Base-by-base conservation (phyloP, 2,888 invertebrate species). In the Glaucopsyche alexis region DNA sequence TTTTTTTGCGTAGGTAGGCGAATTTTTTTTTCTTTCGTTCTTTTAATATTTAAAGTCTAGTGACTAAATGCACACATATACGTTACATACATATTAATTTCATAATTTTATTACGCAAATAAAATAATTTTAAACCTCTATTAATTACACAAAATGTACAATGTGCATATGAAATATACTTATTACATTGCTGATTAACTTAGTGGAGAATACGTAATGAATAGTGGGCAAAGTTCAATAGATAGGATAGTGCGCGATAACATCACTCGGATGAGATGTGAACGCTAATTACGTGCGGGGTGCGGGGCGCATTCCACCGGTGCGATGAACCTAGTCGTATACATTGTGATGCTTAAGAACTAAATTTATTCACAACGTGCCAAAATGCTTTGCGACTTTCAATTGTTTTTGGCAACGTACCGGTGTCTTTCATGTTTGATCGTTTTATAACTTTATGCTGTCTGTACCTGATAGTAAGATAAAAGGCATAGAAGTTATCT, bases 251-350 rank as follows among this genome's bases (percentile, higher is more conserved):
- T 79, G 75, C 75, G 81, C 80, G 83, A 83, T 84, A 80, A 77
- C 81, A 83, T 85, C 82, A 71, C 80, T 81, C 82, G 82, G 82
- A 81, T 83, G 84, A 84, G 89, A 86, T 85, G 87, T 86, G 87
- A 87, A 84, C 85, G 86, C 91, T 91, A 91, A 92, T 92, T 92
- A 91, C 87, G 87, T 89, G 88, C 87, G 87, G 87, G 84, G 86
- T 84, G 84, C 84, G 83, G 83, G 85, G 87, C 85, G 88, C 90
- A 91, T 91, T 90, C 90, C 89, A 76, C 79, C 75, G 78, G 90
- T 79, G 74, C 89, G 82, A 81, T 88, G 88, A 89, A 87, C 83
- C 81, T 78, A 75, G 55, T 72, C 73, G 29, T 29, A 29, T 29
- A 83, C 73, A 77, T 80, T 73, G 77, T 78, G 42, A 64, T 38